Base-by-base conservation (phyloP, 1,140 invertebrate genomes). In the Dreissena rostriformis region DNA sequence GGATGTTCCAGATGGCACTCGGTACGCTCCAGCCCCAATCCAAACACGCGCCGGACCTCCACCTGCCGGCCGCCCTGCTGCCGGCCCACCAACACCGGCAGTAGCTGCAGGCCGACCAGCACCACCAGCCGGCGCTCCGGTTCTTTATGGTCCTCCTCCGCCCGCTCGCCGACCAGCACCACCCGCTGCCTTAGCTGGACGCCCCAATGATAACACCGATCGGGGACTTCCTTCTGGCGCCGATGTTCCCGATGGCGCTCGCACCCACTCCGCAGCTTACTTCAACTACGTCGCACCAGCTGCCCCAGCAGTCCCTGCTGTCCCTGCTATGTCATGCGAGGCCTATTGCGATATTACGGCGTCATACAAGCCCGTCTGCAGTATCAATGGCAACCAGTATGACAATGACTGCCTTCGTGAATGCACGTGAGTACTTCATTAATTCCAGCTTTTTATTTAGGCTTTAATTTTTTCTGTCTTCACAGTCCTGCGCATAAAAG, bases 391-490 rank as follows among this genome's bases (percentile, higher is more conserved):
- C 10, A 68, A 78, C 26, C 61, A 78, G 53, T 78, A 78, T 26
- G 76, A 78, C 26, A 78, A 78, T 49, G 76, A 78, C 51, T 78
- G 76, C n/a, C 68, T 67, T 51, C 51, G 76, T 53, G 19, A 67
- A 53, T 78, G 76, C 76, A 28, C 61, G 76, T 78, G 24, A 78
- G n/a, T 55, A 72, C 12, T n/a, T 39, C 8, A 39, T 39, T 5
- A 39, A 2, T 8, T 39, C 39, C n/a, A n/a, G n/a, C n/a, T n/a
- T n/a, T n/a, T n/a, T n/a, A n/a, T n/a, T n/a, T n/a, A n/a, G n/a
- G n/a, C n/a, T n/a, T n/a, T n/a, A n/a, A n/a, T n/a, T n/a, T n/a
- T n/a, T n/a, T n/a, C n/a, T n/a, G n/a, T n/a, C n/a, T n/a, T n/a
- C n/a, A n/a, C n/a, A n/a, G n/a, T n/a, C n/a, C n/a, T n/a, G n/a